phyloP scores from a whole-genome alignment of 37 sponge, comb jelly and placozoan species.

The Chondrilla cf. caribensis region DNA sequence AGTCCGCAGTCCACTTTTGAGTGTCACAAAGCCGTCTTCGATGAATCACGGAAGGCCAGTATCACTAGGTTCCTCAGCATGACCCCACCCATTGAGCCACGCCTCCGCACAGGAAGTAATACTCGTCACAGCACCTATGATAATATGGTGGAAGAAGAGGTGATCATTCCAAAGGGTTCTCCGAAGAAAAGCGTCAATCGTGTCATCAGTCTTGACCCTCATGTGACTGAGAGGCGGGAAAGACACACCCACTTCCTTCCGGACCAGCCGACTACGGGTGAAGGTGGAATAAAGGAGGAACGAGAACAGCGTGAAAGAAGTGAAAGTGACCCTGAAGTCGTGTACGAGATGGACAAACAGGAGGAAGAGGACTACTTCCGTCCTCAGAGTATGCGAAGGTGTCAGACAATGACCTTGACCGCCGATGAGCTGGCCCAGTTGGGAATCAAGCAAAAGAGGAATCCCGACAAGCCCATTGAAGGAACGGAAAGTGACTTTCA shows the following conservation, averaged over 20 bases:
- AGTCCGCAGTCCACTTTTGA: conserved; percentile 17
- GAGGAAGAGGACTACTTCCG: conserved; percentile 12
- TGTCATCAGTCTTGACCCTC: not conserved
- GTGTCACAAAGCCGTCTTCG: conserved; percentile 47
- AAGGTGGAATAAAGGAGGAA: not conserved
- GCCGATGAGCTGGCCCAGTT: not conserved
- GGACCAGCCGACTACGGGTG: not conserved
- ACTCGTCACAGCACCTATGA: conserved; percentile 1
- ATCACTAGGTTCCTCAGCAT: conserved; percentile 16
- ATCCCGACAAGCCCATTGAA: not conserved
- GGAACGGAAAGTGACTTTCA: conserved; percentile 17
- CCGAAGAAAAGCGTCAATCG: not conserved
- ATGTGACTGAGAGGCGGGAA: too few species aligned
- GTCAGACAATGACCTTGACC: conserved; percentile 3
- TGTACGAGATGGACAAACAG: not conserved
- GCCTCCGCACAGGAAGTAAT: not conserved
- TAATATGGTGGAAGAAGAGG: not conserved
- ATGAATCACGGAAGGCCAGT: not conserved
- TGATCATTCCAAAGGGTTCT: not conserved
- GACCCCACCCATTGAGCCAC: conserved; percentile 36
- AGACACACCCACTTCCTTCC: too few species aligned
- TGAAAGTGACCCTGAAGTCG: not conserved
- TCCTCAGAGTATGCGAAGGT: not conserved
- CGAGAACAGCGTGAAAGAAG: not conserved
- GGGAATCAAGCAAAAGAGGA: not conserved